These are phyloP conservation scores for Lasioglossum malachurum DNA, from an alignment of 2,888 invertebrate species.

Conservation along the genomic window DNA sequence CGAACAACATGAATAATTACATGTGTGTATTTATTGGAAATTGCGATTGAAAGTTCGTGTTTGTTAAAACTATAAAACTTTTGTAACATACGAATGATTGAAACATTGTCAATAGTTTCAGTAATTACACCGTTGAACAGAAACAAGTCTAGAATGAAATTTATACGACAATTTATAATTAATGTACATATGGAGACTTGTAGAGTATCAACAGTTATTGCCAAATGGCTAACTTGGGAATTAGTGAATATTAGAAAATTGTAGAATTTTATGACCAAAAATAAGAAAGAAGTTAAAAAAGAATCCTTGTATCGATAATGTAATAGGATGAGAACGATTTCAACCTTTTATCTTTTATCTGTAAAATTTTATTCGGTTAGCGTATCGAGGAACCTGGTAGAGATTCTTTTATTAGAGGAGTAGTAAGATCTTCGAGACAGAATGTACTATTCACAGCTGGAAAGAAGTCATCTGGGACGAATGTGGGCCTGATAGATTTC, in stretches of 20 bases:
- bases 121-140: not conserved
- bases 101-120: not conserved
- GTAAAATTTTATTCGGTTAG: constrained; percentile 49
- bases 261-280: not conserved
- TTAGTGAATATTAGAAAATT: not conserved
- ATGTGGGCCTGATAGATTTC: not conserved
- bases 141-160: constrained; percentile 3
- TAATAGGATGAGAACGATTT: not conserved
- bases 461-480: not conserved
- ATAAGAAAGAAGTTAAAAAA: not conserved
- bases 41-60: constrained; percentile 18
- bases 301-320: not conserved
- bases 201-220: not conserved
- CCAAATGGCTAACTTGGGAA: not conserved
- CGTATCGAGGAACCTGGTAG: constrained; percentile 54
- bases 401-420: constrained; percentile 38
- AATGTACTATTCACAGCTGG: constrained; percentile 62
- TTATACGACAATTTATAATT: not conserved
- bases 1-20: constrained; percentile 5
- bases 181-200: not conserved
- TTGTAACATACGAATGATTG: not conserved
- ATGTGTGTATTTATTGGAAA: constrained; percentile 40
- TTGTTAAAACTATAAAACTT: not conserved
- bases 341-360: not conserved
- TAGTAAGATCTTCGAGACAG: constrained; percentile 50